Evolutionary conservation across 2,113 vertebrate genomes (phyloP), one percentile per base, ranked within the genome.

Genomic region (Todiramphus chloris): DNA sequence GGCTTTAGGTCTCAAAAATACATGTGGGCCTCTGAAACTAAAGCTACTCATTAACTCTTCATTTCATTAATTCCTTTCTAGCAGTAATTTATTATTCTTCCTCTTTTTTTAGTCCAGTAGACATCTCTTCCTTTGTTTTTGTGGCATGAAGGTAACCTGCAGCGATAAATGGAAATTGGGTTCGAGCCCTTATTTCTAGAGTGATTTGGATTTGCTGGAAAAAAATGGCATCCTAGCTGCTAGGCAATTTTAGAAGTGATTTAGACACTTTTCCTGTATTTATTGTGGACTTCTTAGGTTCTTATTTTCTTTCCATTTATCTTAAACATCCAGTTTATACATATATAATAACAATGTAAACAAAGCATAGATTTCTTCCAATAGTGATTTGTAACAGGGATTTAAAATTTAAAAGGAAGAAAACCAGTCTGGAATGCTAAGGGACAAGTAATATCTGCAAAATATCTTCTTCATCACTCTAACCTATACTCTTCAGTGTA

Each of bases 61-160:
- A 73, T 82, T 76, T 85, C 66, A 68, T 82, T 63, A 90, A 83
- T 94, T 88, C 55, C 31, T 91, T 95, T 90, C 89, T 69, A 59
- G 35, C 68, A 70, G 62, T 82, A 87, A 83, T 91, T 92, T 94
- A 28, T 68, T 82, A 6, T 60, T 62, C 33, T 87, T 53, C 5
- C 5, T n/a, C 15, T 19, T 56, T 13, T 5, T 15, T 3, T 3
- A 3, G 24, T 12, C 48, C 48, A 58, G 35, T n/a, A 70, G 51
- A 63, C 11, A 28, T 73, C 8, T 91, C 12, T 80, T 87, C 53
- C 17, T 79, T 60, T 68, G 6, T 33, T 92, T 91, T 73, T 85
- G 48, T 87, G 67, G 25, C 58, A 89, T 37, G 44, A 66, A 56
- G 63, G 82, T 82, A 89, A 87, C 30, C 83, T 78, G 25, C 48